These are phyloP conservation scores for Drosophila prolongata DNA, from an alignment of 2,888 invertebrate species.

Conservation along the genomic window DNA sequence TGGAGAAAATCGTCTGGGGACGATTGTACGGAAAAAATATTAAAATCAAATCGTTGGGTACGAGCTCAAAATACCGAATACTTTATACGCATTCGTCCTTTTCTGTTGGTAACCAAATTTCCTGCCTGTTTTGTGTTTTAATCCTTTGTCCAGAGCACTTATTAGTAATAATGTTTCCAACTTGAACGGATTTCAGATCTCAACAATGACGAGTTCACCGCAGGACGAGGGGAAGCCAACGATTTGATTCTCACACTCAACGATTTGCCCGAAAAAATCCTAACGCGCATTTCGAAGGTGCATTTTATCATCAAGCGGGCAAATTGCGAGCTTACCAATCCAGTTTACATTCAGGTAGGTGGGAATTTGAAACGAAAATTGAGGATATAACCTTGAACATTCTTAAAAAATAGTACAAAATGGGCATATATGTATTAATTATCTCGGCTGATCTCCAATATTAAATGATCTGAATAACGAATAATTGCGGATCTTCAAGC, in stretches of 20 bases:
- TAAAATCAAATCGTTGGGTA: conserved; percentile 83
- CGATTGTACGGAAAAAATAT: conserved; percentile 83
- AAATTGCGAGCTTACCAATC: conserved; percentile 81
- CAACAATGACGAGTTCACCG: conserved; percentile 83
- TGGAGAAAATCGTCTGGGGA: conserved; percentile 83
- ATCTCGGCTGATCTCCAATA: too few species aligned
- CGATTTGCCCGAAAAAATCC: conserved; percentile 81
- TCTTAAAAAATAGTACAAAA: neutral
- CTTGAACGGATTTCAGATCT: conserved; percentile 81
- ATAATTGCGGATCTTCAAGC: too few species aligned
- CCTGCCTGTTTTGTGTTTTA: conserved; percentile 30
- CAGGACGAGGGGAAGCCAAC: conserved; percentile 84
- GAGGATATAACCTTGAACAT: too few species aligned
- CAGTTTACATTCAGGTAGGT: conserved; percentile 83
- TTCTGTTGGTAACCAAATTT: conserved; percentile 79
- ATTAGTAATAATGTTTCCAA: neutral
- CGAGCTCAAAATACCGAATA: conserved; percentile 76
- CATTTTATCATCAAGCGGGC: conserved; percentile 85
- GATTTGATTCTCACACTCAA: conserved; percentile 83
- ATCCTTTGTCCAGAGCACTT: neutral
- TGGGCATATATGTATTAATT: too few species aligned
- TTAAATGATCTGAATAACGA: too few species aligned
- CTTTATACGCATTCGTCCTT: conserved; percentile 78
- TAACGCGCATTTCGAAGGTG: conserved; percentile 85
- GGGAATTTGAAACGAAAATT: neutral